Base-by-base conservation (phyloP, 2,797 vertebrate genomes). In the Danio choprae region DNA sequence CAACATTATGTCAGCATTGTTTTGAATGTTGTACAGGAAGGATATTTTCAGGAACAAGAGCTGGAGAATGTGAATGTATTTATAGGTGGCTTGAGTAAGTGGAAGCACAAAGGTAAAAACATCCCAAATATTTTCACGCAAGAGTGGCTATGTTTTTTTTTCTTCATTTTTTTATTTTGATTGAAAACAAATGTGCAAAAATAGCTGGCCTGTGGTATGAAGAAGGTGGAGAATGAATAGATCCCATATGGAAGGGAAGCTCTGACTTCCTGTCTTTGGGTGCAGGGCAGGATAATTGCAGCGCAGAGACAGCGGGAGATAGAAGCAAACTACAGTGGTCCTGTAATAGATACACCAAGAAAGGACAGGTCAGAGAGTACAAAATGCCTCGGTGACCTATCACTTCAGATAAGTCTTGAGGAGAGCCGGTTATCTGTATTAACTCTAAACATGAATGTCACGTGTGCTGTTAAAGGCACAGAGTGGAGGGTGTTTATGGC, bases 171-270 rank as follows among this genome's bases (percentile, higher is more conserved):
- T 9, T 16, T 11, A 51, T 69, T 69, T 44, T 44, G 18, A 80
- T 81, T 83, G 62, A 81, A 87, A 85, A 83, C 73, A 85, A 84
- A 79, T 44, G 41, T 67, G 43, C 44, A 68, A 63, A 80, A 84
- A 84, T 69, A 86, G 80, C 55, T 64, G 15, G 67, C 4, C 48
- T 72, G 62, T 75, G 80, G 75, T 50, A 60, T 51, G 58, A 76
- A 70, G 48, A 76, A 77, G 69, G 51, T 58, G 68, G 80, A 73
- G 77, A 16, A 56, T 81, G 53, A 82, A 82, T 85, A 65, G 67
- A 85, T 84, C 77, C 82, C 87, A 87, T 76, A 86, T 86, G 83
- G 59, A 77, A 76, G 60, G 67, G 62, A 86, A 83, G 69, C 71
- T 71, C 67, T 44, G 46, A 60, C 85, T 87, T 86, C 86, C 83